Evolutionary conservation across 2,888 invertebrate genomes (phyloP).

Genomic region (Craniophora ligustri): DNA sequence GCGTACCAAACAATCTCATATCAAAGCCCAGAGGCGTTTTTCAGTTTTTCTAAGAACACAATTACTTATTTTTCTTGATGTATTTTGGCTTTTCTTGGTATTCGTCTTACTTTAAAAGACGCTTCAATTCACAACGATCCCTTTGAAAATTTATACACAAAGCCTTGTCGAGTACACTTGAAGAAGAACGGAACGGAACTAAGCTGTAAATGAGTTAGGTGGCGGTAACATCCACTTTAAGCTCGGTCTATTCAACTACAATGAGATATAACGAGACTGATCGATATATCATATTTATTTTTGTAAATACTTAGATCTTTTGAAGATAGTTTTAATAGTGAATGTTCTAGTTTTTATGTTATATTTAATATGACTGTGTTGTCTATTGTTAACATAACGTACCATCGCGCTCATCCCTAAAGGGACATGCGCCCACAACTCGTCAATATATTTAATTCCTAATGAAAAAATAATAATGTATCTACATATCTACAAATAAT

Average conservation of each 20-base stretch:
- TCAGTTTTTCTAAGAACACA: background rate
- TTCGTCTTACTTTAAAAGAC: background rate
- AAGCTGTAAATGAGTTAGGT: background rate
- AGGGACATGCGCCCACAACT: no score
- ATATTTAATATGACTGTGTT: no score
- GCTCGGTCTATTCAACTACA: background rate
- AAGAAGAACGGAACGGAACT: background rate
- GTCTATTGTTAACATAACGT: no score
- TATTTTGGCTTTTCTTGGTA: background rate
- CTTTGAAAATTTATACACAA: slow-evolving; percentile 10
- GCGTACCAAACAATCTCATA: background rate
- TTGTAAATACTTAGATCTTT: no score
- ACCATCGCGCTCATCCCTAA: no score
- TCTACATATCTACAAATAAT: no score
- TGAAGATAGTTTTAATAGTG: no score
- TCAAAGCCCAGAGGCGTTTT: background rate
- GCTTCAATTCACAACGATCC: background rate
- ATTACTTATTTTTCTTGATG: background rate
- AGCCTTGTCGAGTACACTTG: background rate
- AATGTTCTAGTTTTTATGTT: no score
- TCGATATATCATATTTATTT: no score
- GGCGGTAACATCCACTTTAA: background rate
- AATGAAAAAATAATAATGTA: no score
- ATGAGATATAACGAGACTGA: no score
- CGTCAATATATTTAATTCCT: no score